These are phyloP conservation scores for Pocillopora verrucosa DNA, from an alignment of 64 coral and sea anemone species.

Conservation along the genomic window DNA sequence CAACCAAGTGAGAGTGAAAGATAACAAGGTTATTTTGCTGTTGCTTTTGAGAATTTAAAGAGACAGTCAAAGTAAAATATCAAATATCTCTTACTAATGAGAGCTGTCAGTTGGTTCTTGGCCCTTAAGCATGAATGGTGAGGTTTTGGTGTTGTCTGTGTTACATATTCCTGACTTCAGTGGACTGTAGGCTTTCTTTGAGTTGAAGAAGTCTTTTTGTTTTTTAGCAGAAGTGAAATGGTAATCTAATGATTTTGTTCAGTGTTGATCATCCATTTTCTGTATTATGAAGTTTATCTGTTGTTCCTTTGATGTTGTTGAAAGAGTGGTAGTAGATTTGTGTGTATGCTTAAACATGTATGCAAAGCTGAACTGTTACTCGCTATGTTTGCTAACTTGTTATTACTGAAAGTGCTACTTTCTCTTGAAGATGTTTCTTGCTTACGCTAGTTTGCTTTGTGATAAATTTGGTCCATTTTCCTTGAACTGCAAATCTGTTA, in stretches of 20 bases:
- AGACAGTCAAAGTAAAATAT: background rate
- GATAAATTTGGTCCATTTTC: background rate
- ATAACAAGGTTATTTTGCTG: conserved; percentile 40
- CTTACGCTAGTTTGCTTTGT: background rate
- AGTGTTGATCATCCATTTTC: background rate
- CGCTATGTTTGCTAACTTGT: too few relatives aligned
- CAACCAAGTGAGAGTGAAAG: background rate
- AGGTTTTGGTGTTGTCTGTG: background rate
- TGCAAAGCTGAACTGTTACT: too few relatives aligned
- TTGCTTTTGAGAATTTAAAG: conserved; percentile 14
- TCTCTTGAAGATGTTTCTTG: too few relatives aligned
- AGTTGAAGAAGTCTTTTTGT: background rate
- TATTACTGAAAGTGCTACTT: too few relatives aligned
- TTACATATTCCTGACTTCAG: background rate
- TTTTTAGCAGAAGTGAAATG: background rate
- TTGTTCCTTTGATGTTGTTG: too few relatives aligned
- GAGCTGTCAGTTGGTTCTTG: background rate
- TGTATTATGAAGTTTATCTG: too few relatives aligned
- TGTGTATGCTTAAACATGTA: too few relatives aligned
- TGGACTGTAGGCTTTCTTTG: background rate
- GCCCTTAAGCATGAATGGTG: background rate
- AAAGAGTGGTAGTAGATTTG: too few relatives aligned
- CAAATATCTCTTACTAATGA: background rate
- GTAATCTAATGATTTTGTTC: background rate
- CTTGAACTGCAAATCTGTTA: background rate